Base-by-base conservation (phyloP, 1,140 invertebrate species). In the Xylocopa sonorina region DNA sequence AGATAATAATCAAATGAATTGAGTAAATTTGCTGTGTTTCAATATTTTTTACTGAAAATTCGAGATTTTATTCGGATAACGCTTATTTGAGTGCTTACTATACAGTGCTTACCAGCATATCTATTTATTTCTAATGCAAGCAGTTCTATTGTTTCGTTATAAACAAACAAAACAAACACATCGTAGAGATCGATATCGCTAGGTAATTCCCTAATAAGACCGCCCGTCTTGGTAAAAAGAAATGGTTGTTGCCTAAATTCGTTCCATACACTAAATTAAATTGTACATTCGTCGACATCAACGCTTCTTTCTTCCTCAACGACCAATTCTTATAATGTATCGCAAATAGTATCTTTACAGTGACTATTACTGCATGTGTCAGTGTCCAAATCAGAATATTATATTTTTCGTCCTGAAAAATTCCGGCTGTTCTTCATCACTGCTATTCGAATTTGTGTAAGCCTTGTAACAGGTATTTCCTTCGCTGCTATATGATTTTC, bases 291-390 rank as follows among this genome's bases (percentile, higher is more conserved):
- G 24, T 69, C 32, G 43, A 50, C 66, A 80, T 80, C 55, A 74
- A 21, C 7, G 50, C 6, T 69, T 62, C 27, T 75, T 58, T 68
- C 27, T 75, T 80, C 55, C 2, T 80, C 62, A 32, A 75, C 27
- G 29, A 80, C 24, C 63, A 75, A 79, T 64, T 79, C 48, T 81
- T 51, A 55, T 41, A 71, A 77, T 53, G 62, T 81, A n/a, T 81
- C n/a, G 50, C 71, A 46, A 57, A 77, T 55, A 24, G 27, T 10
- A 63, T 69, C 48, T 81, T 63, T 32, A 66, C 34, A 55, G 51
- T 82, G 68, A 67, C 0, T 81, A 77, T 81, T 66, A 77, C 43
- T 78, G 63, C 46, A 73, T 21, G 72, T 12, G 67, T 78, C 34
- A 46, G 48, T 66, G 73, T 72, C 27, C 67, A 51, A 64, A 78